Base-by-base conservation (phyloP, 2,797 vertebrate genomes). In the Siniperca undulata region DNA sequence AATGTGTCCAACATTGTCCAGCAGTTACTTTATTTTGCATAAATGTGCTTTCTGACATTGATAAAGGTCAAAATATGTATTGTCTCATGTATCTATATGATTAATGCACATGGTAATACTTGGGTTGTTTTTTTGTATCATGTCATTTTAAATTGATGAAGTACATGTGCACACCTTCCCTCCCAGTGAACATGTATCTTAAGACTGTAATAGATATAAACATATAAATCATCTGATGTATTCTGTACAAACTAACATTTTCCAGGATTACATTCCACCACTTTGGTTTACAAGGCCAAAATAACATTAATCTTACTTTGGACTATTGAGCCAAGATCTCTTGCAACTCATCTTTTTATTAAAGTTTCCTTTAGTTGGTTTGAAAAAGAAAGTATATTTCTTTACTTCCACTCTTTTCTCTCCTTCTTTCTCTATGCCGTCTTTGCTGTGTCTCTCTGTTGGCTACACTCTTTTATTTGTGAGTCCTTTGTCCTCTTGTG, bases 401-500 rank as follows among this genome's bases (percentile, higher is more conserved):
- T 80, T 74, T 27, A 36, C 44, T 72, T 62, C 72, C 72, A 19
- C 24, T 48, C 40, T n/a, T 55, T 50, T 24, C 20, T n/a, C 27
- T 58, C 52, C 64, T 30, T 58, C 64, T 68, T 52, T 66, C 60
- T 76, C 46, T 62, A 19, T 40, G 22, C 27, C 38, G 36, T 24
- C 61, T 60, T 74, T 52, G 53, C 77, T 62, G 17, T 62, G 55
- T 72, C 70, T 78, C 84, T 86, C 89, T 81, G 80, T 52, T 44
- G 86, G 83, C 81, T 87, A 60, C 74, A 56, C 82, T 89, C 86
- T 90, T 89, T 89, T 61, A 86, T 91, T 85, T 77, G 79, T 67
- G 86, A 81, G 66, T 91, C 88, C 90, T 92, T 94, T 93, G 93
- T 94, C 92, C 90, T 91, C 85, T 56, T 85, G 77, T 38, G 74